Evolutionary conservation across 2,888 invertebrate genomes (phyloP).

Genomic region (Spodoptera littoralis): DNA sequence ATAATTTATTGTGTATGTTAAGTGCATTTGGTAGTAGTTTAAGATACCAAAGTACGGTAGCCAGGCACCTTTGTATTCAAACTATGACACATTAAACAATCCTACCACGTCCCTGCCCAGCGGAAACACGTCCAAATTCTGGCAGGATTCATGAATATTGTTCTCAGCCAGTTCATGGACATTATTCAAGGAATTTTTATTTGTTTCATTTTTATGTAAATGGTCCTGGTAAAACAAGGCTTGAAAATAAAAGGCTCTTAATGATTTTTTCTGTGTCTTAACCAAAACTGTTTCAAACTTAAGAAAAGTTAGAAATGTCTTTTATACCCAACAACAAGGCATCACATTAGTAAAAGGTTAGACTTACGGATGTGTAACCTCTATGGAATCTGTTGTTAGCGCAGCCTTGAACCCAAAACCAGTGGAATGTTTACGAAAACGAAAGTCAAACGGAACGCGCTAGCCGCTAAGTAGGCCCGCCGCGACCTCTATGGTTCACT

Average conservation of each 20-base stretch:
- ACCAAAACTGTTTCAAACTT: no score
- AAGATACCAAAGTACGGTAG: no score
- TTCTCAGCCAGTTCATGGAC: conserved; percentile 20
- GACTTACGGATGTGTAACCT: conserved; percentile 30
- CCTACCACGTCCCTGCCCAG: conserved; percentile 22
- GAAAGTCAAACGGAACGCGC: conserved; percentile 68
- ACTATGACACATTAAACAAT: conserved; percentile 14
- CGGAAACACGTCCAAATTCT: conserved; percentile 50
- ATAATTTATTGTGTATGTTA: no score
- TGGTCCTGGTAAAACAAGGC: no score
- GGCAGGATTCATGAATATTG: conserved; percentile 34
- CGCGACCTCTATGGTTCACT: conserved; percentile 51
- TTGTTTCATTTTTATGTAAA: no score
- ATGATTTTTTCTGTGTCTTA: no score
- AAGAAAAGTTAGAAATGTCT: no score
- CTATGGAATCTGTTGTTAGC: conserved; percentile 40
- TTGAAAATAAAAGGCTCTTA: no score
- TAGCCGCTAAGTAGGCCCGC: conserved; percentile 43
- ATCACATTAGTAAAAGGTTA: conserved; percentile 16
- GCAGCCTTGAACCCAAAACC: conserved; percentile 80
- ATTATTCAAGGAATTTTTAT: conserved; percentile 19
- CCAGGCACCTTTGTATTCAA: no score
- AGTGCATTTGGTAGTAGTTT: no score
- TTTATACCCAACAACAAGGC: no score
- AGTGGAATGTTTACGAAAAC: conserved; percentile 73